Evolutionary conservation across 2,113 vertebrate species (phyloP).

Genomic region (Dolichotis patagonum): DNA sequence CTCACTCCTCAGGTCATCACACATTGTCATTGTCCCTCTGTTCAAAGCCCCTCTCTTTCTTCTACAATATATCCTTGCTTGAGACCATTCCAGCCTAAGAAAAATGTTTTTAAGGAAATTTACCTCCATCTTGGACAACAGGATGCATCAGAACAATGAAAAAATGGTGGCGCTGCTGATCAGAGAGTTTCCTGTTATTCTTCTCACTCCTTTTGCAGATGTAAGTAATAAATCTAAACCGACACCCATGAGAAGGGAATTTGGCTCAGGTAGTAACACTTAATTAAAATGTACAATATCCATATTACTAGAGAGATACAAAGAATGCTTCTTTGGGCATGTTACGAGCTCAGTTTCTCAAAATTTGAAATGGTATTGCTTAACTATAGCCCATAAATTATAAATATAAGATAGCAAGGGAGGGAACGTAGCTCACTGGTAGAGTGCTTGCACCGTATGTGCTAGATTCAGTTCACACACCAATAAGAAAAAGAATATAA

Average conservation of each 20-base stretch:
- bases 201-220: slow-evolving; percentile 53
- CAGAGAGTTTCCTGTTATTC: background rate
- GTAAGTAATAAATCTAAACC: slow-evolving; percentile 67
- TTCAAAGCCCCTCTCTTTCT: background rate
- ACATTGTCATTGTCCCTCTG: background rate
- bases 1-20: background rate
- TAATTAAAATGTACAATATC: slow-evolving; percentile 58
- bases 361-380: slow-evolving; percentile 50
- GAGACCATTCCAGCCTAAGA: background rate
- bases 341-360: slow-evolving; percentile 28
- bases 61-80: background rate
- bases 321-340: background rate
- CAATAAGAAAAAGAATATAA: background rate
- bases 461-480: background rate
- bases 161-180: background rate
- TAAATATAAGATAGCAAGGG: background rate
- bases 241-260: background rate
- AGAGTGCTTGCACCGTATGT: background rate
- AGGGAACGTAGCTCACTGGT: background rate
- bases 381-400: background rate
- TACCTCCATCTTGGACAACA: slow-evolving; percentile 13
- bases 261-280: slow-evolving; percentile 36
- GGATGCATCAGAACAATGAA: slow-evolving; percentile 29
- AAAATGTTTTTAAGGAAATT: background rate
- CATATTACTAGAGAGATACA: slow-evolving; percentile 1